These are phyloP conservation scores for Pangasianodon gigas DNA, from an alignment of 2,113 vertebrate genomes.

Conservation along the genomic window DNA sequence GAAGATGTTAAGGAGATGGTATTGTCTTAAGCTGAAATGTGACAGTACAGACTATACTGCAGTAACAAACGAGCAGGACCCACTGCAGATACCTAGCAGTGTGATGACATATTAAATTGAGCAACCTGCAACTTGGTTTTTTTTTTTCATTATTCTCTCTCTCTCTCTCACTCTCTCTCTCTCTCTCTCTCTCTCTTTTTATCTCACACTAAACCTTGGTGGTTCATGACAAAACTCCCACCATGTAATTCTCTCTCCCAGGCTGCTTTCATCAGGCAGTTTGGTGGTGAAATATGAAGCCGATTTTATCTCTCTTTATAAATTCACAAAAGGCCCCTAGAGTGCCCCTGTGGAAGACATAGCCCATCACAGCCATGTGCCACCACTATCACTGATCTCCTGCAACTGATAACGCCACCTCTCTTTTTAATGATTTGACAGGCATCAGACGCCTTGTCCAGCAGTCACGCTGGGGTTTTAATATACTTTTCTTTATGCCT, in stretches of 20 bases:
- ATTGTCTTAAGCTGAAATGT: slow-evolving; percentile 56
- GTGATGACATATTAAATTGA: slow-evolving; percentile 75
- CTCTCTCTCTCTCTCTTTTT: slow-evolving; percentile 58
- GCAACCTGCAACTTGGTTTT: slow-evolving; percentile 70
- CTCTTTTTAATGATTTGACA: slow-evolving; percentile 82
- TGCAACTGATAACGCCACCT: slow-evolving; percentile 81
- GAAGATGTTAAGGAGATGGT: slow-evolving; percentile 60
- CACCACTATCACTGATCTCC: slow-evolving; percentile 76
- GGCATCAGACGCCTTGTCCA: slow-evolving; percentile 77
- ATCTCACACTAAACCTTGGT: slow-evolving; percentile 62
- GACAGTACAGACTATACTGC: slow-evolving; percentile 60
- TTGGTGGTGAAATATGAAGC: slow-evolving; percentile 77
- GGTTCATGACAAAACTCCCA: slow-evolving; percentile 73
- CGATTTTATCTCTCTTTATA: slow-evolving; percentile 79
- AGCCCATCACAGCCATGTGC: slow-evolving; percentile 71
- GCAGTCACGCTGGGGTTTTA: slow-evolving; percentile 66
- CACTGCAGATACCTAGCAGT: slow-evolving; percentile 65
- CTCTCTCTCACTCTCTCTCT: slow-evolving; percentile 47
- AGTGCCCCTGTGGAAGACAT: slow-evolving; percentile 75
- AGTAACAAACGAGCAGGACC: slow-evolving; percentile 62
- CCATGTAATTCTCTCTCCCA: slow-evolving; percentile 73
- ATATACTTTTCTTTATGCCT: slow-evolving; percentile 69
- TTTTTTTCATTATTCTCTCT: slow-evolving; percentile 69
- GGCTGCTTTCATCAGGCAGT: slow-evolving; percentile 74
- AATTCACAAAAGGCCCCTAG: slow-evolving; percentile 77